Evolutionary conservation across 1,140 invertebrate genomes (phyloP).

Genomic region (Drosophila eugracilis): DNA sequence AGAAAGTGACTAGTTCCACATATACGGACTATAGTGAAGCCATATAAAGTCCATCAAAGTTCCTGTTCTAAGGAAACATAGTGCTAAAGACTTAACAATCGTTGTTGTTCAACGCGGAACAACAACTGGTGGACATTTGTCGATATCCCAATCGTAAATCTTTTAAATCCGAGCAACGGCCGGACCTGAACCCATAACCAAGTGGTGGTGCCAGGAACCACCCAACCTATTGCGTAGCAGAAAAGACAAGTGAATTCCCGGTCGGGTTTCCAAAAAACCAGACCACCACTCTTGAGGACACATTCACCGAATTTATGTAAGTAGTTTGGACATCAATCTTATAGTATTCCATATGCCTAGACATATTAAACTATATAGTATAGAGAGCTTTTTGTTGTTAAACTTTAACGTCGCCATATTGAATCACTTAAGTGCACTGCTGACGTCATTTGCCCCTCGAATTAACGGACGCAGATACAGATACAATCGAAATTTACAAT

Average conservation of each 20-base stretch:
- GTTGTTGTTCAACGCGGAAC: slow-evolving; percentile 60
- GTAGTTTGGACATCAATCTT: slow-evolving; percentile 37
- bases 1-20: slow-evolving; percentile 31
- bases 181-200: slow-evolving; percentile 35
- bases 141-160: slow-evolving; percentile 8
- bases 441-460: slow-evolving; percentile 27
- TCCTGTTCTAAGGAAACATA: slow-evolving; percentile 35
- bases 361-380: slow-evolving; percentile 13
- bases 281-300: slow-evolving; percentile 67
- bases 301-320: slow-evolving; percentile 59
- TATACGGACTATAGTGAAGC: background rate
- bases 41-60: slow-evolving; percentile 2
- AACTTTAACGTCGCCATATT: slow-evolving; percentile 56
- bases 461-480: slow-evolving; percentile 1
- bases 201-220: slow-evolving; percentile 72
- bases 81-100: slow-evolving; percentile 15
- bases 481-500: slow-evolving; percentile 2
- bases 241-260: slow-evolving; percentile 53
- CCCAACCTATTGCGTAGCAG: slow-evolving; percentile 65
- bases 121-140: slow-evolving; percentile 58
- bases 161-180: slow-evolving; percentile 54
- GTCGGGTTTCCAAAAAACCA: slow-evolving; percentile 64
- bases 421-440: slow-evolving; percentile 39
- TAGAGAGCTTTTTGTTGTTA: slow-evolving; percentile 23
- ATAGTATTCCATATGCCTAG: slow-evolving; percentile 2